Evolutionary conservation across 2,888 invertebrate genomes (phyloP), one percentile per base, ranked within the genome.

Genomic region (Lycia hirtaria): DNA sequence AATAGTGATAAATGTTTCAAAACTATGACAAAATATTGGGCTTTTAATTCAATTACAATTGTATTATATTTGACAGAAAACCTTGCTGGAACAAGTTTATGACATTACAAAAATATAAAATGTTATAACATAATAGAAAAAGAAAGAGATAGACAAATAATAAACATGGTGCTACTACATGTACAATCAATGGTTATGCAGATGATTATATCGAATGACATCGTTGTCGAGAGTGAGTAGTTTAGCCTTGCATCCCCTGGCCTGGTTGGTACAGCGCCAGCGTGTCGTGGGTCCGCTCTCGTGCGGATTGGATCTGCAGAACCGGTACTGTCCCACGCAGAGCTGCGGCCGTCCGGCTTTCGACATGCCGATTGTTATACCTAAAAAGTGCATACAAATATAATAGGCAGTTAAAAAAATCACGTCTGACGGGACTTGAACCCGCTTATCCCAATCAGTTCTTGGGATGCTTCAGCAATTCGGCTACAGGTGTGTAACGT

Each of bases 221-320:
- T 35, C 38, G 3, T 65, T 48, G 0, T 69, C 57, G n/a, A 70
- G 20, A 4, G 77, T 78, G 28, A 68, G 57, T 9, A 75, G 45
- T n/a, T 68, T 71, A 20, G 75, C 73, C 14, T 60, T 62, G 38
- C 76, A 77, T 17, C 73, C 72, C 0, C 65, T 52, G 3, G 70
- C 64, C 51, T 75, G 72, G 6, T 41, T 63, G 14, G 66, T 74
- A 40, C 76, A 78, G 14, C 73, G 57, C 76, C 79, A 77, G 9
- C 57, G 62, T 3, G 67, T 55, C 35, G 65, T 59, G 2, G 50
- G 45, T 0, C 32, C 70, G 22, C 35, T 15, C 28, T 50, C 26
- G 19, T 10, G 9, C 24, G 35, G 52, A 3, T 49, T 47, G 1
- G 32, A 30, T 26, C 17, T 48, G 52, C 71, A 69, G 61, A 66